These are phyloP conservation scores for Pharmacophagus antenor DNA, from an alignment of 2,888 invertebrate genomes.

Conservation along the genomic window DNA sequence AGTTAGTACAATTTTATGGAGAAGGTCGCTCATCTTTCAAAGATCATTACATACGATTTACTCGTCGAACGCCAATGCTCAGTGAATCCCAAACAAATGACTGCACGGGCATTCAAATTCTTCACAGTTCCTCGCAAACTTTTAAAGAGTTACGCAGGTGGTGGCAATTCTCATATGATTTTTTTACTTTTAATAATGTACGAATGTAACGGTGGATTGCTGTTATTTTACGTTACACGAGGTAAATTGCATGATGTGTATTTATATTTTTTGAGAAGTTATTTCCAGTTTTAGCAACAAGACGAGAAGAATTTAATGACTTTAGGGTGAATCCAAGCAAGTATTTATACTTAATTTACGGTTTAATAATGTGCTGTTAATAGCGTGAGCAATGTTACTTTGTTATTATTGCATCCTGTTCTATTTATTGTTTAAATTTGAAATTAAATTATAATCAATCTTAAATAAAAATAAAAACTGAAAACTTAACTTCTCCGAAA, in stretches of 20 bases:
- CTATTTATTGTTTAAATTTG: too few relatives aligned
- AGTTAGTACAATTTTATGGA: not conserved
- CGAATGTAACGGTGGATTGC: slow-evolving; percentile 4
- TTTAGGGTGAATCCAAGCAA: not conserved
- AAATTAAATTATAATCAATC: too few relatives aligned
- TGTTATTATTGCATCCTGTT: too few relatives aligned
- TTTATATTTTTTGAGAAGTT: not conserved
- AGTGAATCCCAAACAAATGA: slow-evolving; percentile 15
- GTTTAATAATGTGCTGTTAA: too few relatives aligned
- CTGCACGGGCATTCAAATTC: slow-evolving; percentile 18
- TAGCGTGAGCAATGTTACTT: too few relatives aligned
- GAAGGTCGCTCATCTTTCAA: not conserved
- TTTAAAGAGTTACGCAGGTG: slow-evolving; percentile 10
- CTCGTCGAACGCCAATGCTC: not conserved
- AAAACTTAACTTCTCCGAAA: too few relatives aligned
- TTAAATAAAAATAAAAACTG: too few relatives aligned
- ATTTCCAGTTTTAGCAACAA: not conserved
- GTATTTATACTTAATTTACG: not conserved
- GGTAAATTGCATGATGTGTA: slow-evolving; percentile 3
- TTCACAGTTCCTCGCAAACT: slow-evolving; percentile 14
- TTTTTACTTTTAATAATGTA: slow-evolving; percentile 8
- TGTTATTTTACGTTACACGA: slow-evolving; percentile 14
- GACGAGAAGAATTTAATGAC: not conserved
- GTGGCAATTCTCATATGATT: slow-evolving; percentile 10
- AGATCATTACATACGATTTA: not conserved